Evolutionary conservation across 92 coral and sea anemone genomes (phyloP).

Genomic region (Plumapathes pennacea): DNA sequence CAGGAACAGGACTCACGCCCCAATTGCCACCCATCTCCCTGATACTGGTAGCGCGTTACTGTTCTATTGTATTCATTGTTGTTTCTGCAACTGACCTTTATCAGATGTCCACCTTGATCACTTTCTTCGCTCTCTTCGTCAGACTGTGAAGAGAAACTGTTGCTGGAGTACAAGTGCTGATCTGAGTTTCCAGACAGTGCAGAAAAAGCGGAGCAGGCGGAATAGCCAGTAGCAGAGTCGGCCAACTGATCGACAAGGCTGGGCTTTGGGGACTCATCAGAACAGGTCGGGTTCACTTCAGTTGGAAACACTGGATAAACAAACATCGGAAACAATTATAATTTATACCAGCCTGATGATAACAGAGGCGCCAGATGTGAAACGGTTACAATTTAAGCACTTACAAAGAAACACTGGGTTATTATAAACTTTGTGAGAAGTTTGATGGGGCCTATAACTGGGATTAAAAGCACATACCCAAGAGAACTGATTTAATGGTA

Average conservation of each 20-base stretch:
- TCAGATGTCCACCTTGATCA: not conserved
- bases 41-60: too few species aligned
- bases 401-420: too few species aligned
- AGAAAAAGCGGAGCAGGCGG: conserved; percentile 65
- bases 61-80: not conserved
- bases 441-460: too few species aligned
- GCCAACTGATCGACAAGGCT: conserved; percentile 32
- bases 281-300: not conserved
- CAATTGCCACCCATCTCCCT: too few species aligned
- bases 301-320: conserved; percentile 28
- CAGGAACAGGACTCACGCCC: too few species aligned
- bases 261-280: not conserved
- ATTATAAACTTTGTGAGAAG: too few species aligned
- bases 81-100: not conserved
- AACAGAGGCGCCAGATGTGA: too few species aligned
- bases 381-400: too few species aligned
- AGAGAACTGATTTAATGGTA: too few species aligned
- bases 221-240: conserved; percentile 16
- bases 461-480: too few species aligned
- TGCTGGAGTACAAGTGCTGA: conserved; percentile 20
- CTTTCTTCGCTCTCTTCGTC: not conserved
- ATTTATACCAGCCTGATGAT: too few species aligned
- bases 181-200: conserved; percentile 82
- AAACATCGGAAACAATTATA: not conserved
- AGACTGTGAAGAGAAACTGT: too few species aligned